A percentile compares a stretch with the other conserved stretches of the same genome.
phyloP scores from a whole-genome alignment of 1,140 invertebrate species.

The Drosophila pachea region DNA sequence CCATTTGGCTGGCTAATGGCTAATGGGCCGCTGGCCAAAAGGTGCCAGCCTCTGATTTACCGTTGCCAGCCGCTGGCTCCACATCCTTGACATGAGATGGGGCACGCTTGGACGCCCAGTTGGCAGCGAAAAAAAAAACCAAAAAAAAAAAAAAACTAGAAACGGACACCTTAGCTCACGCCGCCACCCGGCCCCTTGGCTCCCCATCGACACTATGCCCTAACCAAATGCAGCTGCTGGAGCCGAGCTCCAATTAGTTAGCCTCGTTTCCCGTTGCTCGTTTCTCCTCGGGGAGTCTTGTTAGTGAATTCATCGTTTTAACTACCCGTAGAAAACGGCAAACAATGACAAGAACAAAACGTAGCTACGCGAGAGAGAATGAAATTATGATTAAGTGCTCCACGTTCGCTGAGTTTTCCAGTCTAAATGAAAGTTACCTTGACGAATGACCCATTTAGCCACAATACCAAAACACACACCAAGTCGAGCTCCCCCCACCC shows the following conservation, averaged over 20 bases:
- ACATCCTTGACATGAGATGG: slow-evolving; percentile 47
- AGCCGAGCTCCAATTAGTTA: slow-evolving; percentile 42
- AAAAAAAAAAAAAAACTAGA: background rate
- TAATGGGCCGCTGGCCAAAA: slow-evolving; percentile 41
- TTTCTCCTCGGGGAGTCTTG: slow-evolving; percentile 38
- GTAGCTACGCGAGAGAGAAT: slow-evolving; percentile 48
- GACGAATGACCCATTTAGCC: slow-evolving; percentile 77
- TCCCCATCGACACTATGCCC: no score
- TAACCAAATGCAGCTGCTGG: background rate
- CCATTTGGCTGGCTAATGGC: slow-evolving; percentile 39
- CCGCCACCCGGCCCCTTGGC: no score
- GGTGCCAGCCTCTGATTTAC: slow-evolving; percentile 40
- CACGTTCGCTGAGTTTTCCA: slow-evolving; percentile 65
- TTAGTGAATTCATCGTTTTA: slow-evolving; percentile 48
- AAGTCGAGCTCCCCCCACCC: slow-evolving; percentile 5
- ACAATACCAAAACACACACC: slow-evolving; percentile 60
- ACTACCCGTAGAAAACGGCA: slow-evolving; percentile 36
- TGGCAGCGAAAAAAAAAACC: background rate
- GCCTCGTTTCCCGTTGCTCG: slow-evolving; percentile 9
- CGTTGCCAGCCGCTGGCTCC: slow-evolving; percentile 36
- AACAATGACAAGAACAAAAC: slow-evolving; percentile 71
- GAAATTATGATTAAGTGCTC: slow-evolving; percentile 72
- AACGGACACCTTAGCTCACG: background rate
- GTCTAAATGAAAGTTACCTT: slow-evolving; percentile 78
- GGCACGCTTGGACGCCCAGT: slow-evolving; percentile 35